A percentile compares a stretch with the other conserved stretches of the same genome.
These are phyloP conservation scores for Coracias cyanogaster DNA, from an alignment of 2,797 vertebrate species.

Conservation along the genomic window DNA sequence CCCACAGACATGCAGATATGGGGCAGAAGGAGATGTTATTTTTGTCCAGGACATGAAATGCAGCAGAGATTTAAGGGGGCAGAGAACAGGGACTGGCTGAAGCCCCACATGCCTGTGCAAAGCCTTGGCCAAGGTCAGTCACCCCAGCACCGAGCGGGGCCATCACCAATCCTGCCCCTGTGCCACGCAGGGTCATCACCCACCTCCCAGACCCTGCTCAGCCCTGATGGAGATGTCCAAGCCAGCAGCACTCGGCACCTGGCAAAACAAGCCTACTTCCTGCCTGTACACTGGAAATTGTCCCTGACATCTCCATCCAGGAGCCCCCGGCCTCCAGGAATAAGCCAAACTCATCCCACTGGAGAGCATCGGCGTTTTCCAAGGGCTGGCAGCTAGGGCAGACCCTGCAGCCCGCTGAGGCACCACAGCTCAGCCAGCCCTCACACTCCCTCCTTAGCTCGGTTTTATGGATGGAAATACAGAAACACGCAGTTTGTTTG, in stretches of 20 bases:
- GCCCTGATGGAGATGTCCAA: not conserved
- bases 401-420: not conserved
- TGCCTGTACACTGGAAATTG: not conserved
- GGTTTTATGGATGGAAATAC: not conserved
- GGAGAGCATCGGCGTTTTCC: rapidly evolving
- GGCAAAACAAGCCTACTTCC: not conserved
- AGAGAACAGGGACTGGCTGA: not conserved
- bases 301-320: not conserved
- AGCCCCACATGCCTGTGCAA: not conserved
- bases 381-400: not conserved
- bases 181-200: not conserved
- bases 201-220: not conserved
- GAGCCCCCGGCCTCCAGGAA: not conserved
- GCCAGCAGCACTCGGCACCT: not conserved
- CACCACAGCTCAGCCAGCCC: not conserved
- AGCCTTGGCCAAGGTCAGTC: not conserved
- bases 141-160: rapidly evolving
- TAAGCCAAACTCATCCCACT: not conserved
- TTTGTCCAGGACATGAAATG: not conserved
- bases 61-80: not conserved
- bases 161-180: rapidly evolving
- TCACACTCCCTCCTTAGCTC: not conserved
- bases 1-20: rapidly evolving
- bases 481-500: not conserved
- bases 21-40: not conserved